Base-by-base conservation (phyloP, 2,113 vertebrate species). In the Choloepus hoffmanni region DNA sequence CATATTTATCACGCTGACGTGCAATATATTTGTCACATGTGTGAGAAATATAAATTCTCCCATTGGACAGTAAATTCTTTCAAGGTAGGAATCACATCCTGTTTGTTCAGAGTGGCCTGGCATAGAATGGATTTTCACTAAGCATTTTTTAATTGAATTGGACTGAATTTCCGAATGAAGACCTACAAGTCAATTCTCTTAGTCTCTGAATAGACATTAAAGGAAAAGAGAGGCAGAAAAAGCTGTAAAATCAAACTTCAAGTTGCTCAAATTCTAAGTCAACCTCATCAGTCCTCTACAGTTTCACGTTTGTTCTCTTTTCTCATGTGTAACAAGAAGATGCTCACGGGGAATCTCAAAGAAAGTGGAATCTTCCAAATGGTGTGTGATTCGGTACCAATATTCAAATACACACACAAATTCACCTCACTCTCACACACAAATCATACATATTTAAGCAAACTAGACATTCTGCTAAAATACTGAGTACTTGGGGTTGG, bases 401-500 rank as follows among this genome's bases (percentile, higher is more conserved):
- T 23, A 85, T 70, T 82, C 36, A 91, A 93, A 43, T 67, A 48
- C 0, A 14, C 10, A 36, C 23, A 62, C 4, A n/a, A n/a, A 72
- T 16, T 11, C 48, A 55, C 60, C 18, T 7, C 63, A 88, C 24
- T 53, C 19, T 89, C 36, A 36, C 73, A 93, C 65, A 94, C 33
- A 85, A 16, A 19, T 14, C 88, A 33, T 26, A 74, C 26, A 28
- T 72, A 78, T 63, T 94, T 90, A 70, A 79, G 79, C 95, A 67
- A 8, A 84, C 14, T 77, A 93, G 50, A 62, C 43, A 91, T 89
- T 92, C 19, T 87, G 26, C 36, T 92, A 93, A 92, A 94, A 95
- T 77, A 58, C 10, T n/a, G 13, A 91, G 15, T 79, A 60, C 50
- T 88, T 90, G 72, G 55, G 2, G 33, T 62, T 60, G 33, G 12